A percentile compares a stretch with the other conserved stretches of the same genome.
phyloP scores from a whole-genome alignment of 35 echinoderm and acorn worm species.

The Ptychodera flava region DNA sequence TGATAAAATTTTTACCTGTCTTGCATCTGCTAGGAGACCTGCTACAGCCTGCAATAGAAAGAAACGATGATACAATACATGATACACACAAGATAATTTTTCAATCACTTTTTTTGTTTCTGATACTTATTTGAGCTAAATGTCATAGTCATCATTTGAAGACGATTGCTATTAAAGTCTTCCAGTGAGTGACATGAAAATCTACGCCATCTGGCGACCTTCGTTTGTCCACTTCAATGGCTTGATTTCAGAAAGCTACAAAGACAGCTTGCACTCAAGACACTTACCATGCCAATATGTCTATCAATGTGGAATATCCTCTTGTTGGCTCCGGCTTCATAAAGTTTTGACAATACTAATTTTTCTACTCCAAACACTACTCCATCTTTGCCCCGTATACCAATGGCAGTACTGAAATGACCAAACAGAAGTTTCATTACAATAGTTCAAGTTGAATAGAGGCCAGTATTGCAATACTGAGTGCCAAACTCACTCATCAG shows the following conservation, averaged over 20 bases:
- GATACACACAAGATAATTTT: no score
- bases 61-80: background rate
- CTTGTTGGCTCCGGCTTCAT: conserved; percentile 92
- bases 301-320: conserved; percentile 93
- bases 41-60: conserved; percentile 67
- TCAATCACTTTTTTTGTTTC: no score
- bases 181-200: no score
- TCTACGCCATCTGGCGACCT: no score
- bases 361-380: conserved; percentile 98
- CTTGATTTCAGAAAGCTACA: background rate
- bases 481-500: no score
- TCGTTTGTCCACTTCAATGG: background rate
- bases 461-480: no score
- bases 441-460: no score
- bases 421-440: no score
- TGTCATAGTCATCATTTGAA: no score
- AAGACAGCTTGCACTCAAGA: no score
- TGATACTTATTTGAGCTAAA: no score
- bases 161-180: no score
- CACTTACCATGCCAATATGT: conserved; percentile 95
- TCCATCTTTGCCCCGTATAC: conserved; percentile 91
- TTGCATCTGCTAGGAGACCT: conserved; percentile 92
- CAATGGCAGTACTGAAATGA: conserved; percentile 54
- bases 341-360: conserved; percentile 85
- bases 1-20: conserved; percentile 83